phyloP scores from a whole-genome alignment of 2,797 vertebrate genomes.

The Gadopsis bispinosus region DNA sequence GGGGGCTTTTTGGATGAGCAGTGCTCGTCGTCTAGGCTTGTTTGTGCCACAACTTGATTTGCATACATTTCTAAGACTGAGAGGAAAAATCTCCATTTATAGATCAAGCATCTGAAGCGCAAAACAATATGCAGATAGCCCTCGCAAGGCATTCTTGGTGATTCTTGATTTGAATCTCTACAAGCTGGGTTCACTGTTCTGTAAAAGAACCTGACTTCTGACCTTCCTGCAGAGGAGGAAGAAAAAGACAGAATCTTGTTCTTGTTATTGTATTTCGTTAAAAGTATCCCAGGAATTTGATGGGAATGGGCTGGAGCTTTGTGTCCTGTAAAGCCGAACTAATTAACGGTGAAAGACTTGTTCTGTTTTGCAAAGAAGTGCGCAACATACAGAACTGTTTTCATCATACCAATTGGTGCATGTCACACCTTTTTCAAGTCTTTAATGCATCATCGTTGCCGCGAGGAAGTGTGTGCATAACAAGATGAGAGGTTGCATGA shows the following conservation, averaged over 20 bases:
- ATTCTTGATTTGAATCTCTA: constrained; percentile 31
- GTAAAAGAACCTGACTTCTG: constrained; percentile 16
- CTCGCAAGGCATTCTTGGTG: constrained; percentile 14
- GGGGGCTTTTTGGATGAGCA: constrained; percentile 64
- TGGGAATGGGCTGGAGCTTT: constrained; percentile 28
- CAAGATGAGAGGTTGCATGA: constrained; percentile 66
- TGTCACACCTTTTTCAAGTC: constrained; percentile 68
- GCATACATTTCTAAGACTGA: constrained; percentile 60
- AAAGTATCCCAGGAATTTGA: constrained; percentile 39
- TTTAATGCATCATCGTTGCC: constrained; percentile 72
- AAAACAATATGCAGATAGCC: constrained; percentile 63
- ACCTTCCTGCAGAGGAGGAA: constrained; percentile 16
- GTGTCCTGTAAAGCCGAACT: constrained; percentile 36
- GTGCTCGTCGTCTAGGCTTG: constrained; percentile 58
- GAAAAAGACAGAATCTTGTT: constrained; percentile 8
- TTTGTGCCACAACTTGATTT: constrained; percentile 66
- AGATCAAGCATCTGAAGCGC: constrained; percentile 47
- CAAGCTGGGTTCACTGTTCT: constrained; percentile 20
- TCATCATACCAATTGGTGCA: constrained; percentile 66
- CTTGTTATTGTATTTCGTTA: constrained; percentile 7
- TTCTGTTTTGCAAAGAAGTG: constrained; percentile 50
- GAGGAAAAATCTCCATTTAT: constrained; percentile 44
- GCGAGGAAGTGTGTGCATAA: constrained; percentile 60
- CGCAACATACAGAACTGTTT: constrained; percentile 52
- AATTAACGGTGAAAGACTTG: constrained; percentile 58